A percentile compares a stretch with the other conserved stretches of the same genome.
These are phyloP conservation scores for Monochamus saltuarius DNA, from an alignment of 1,140 invertebrate species.

Conservation along the genomic window DNA sequence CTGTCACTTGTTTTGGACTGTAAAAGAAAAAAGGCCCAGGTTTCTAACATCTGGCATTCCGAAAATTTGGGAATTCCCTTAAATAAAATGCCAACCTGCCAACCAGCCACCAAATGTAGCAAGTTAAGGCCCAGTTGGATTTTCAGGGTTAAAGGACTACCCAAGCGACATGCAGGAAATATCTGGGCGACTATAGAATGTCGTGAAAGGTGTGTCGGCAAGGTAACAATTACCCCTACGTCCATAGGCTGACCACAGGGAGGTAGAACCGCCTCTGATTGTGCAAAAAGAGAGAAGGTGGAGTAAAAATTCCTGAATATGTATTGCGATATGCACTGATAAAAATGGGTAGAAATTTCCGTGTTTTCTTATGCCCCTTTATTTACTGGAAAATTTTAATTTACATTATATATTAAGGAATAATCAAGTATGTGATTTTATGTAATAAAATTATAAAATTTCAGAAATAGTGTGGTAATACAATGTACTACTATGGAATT, in stretches of 20 bases:
- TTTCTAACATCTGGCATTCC: slow-evolving; percentile 5
- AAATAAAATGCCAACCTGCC: background rate
- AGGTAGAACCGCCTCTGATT: background rate
- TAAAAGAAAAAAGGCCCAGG: background rate
- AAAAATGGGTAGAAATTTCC: no score
- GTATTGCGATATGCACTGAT: no score
- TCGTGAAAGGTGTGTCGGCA: slow-evolving; percentile 1
- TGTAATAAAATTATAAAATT: no score
- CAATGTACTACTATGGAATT: no score
- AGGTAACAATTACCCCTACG: background rate
- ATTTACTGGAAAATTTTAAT: no score
- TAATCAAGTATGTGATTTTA: no score
- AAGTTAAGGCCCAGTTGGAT: background rate
- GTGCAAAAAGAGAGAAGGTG: slow-evolving; percentile 4
- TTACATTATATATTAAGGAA: no score
- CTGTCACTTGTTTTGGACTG: no score
- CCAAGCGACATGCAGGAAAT: background rate
- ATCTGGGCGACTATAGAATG: background rate
- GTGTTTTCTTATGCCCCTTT: no score
- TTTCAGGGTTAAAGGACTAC: background rate
- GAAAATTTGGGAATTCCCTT: background rate
- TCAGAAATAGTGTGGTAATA: no score
- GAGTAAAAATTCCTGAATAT: no score
- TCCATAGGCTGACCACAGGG: no score
- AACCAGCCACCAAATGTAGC: background rate